phyloP scores from a whole-genome alignment of 53 echinoderm and acorn worm species.

The Patiria pectinifera region DNA sequence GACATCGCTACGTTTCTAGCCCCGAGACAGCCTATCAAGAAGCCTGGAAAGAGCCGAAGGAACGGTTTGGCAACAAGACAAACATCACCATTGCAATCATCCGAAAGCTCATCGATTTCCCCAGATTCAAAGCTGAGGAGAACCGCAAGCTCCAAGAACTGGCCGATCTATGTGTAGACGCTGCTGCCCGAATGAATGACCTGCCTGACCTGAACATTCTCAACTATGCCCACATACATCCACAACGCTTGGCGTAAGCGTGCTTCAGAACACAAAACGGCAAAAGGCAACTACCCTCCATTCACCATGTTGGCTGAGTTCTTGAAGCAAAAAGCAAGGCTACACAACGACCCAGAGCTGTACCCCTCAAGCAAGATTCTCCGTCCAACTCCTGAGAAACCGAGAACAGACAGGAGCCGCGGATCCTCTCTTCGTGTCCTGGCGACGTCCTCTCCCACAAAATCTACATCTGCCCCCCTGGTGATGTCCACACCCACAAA shows the following conservation, averaged over 20 bases:
- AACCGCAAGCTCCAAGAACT: slow-evolving; percentile 29
- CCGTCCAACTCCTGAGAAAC: too few species aligned
- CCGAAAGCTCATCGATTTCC: slow-evolving; percentile 21
- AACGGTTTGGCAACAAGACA: slow-evolving; percentile 58
- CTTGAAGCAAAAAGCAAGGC: slow-evolving; percentile 24
- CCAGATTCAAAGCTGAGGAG: slow-evolving; percentile 20
- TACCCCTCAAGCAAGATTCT: slow-evolving; percentile 23
- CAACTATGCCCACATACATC: slow-evolving; percentile 42
- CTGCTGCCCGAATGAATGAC: slow-evolving; percentile 57
- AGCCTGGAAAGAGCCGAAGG: slow-evolving; percentile 46
- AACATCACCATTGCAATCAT: slow-evolving; percentile 44
- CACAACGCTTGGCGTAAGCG: slow-evolving; percentile 66
- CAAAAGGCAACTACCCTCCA: slow-evolving; percentile 31
- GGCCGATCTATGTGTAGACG: slow-evolving; percentile 57
- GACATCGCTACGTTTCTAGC: slow-evolving; percentile 29
- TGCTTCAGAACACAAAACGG: slow-evolving; percentile 21
- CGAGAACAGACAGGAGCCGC: too few species aligned
- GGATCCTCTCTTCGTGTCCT: too few species aligned
- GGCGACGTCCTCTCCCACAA: too few species aligned
- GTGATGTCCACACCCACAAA: too few species aligned
- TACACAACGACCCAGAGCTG: slow-evolving; percentile 63
- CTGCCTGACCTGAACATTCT: slow-evolving; percentile 58
- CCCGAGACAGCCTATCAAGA: slow-evolving; percentile 55
- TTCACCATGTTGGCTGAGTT: slow-evolving; percentile 52
- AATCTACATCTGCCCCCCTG: too few species aligned